A percentile compares a stretch with the other conserved stretches of the same genome.
Conservation (phyloP, 2,888 invertebrate species). For the Teleogryllus oceanicus region DNA sequence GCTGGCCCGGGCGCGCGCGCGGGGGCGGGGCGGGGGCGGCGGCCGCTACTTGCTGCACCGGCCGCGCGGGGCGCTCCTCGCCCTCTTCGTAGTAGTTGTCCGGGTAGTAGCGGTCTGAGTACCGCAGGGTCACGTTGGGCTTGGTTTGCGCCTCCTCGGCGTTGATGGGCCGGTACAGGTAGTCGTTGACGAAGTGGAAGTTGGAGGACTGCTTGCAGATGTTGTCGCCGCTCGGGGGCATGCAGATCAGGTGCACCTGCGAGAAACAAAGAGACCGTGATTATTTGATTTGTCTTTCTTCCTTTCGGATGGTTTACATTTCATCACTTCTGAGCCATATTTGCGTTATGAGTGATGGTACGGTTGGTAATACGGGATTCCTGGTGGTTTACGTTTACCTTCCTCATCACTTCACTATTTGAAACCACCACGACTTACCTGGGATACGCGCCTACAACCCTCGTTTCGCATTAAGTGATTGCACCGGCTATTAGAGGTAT, state of each 20-base stretch:
- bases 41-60: constrained; percentile 39
- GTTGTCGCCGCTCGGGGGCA: constrained; percentile 85
- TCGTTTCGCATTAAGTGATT: no score
- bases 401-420: no score
- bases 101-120: constrained; percentile 68
- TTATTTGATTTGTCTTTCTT: no score
- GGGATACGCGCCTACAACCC: no score
- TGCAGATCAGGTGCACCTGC: constrained; percentile 87
- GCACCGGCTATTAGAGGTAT: no score
- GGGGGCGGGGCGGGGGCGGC: constrained; percentile 29
- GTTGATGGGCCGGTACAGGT: constrained; percentile 83
- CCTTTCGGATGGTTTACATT: no score
- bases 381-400: no score
- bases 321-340: no score
- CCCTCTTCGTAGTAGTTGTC: constrained; percentile 68
- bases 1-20: constrained; percentile 34
- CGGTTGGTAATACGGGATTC: no score
- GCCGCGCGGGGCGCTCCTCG: constrained; percentile 47
- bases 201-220: constrained; percentile 85
- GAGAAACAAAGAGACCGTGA: neutral
- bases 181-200: constrained; percentile 89
- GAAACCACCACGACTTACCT: no score
- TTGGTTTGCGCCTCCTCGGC: constrained; percentile 75
- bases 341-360: no score
- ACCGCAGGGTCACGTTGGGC: constrained; percentile 74